phyloP scores from a whole-genome alignment of 2,113 vertebrate species.

The Platichthys stellatus region DNA sequence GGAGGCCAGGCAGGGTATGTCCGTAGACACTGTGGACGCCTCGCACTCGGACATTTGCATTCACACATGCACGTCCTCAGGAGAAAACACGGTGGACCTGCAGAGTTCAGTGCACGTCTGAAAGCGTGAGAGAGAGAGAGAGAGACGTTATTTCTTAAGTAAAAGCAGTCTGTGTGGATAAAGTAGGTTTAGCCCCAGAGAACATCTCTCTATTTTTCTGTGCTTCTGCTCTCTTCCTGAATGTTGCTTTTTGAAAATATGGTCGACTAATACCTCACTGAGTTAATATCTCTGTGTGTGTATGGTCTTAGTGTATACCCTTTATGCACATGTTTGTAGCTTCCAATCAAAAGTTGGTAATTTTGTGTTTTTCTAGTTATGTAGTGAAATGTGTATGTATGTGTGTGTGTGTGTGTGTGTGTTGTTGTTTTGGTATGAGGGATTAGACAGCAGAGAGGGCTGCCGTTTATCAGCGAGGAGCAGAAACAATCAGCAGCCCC shows the following conservation, averaged over 20 bases:
- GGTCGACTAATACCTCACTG: not conserved
- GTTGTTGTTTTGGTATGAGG: slow-evolving; percentile 54
- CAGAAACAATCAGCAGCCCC: slow-evolving; percentile 77
- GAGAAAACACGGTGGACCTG: too few relatives aligned
- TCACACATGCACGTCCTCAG: too few relatives aligned
- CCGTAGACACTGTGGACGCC: too few relatives aligned
- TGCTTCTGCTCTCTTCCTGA: too few relatives aligned
- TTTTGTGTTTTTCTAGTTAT: slow-evolving; percentile 15
- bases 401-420: not conserved
- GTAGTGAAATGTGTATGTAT: slow-evolving; percentile 5
- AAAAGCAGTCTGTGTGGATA: slow-evolving; percentile 30
- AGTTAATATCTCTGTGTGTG: not conserved
- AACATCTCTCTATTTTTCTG: slow-evolving; percentile 10
- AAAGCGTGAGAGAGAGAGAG: not conserved
- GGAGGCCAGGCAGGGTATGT: too few relatives aligned
- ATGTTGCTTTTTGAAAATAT: too few relatives aligned
- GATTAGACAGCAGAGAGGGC: slow-evolving; percentile 75
- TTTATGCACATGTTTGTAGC: slow-evolving; percentile 4
- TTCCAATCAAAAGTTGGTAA: slow-evolving; percentile 23
- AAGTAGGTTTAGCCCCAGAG: slow-evolving; percentile 22
- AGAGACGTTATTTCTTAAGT: slow-evolving; percentile 35
- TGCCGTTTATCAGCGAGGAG: slow-evolving; percentile 74
- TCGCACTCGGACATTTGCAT: too few relatives aligned
- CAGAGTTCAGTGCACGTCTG: too few relatives aligned
- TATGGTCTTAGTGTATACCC: not conserved